A percentile compares a stretch with the other conserved stretches of the same genome.
phyloP scores from a whole-genome alignment of 2,888 invertebrate species.

The Resseliella maxima region DNA sequence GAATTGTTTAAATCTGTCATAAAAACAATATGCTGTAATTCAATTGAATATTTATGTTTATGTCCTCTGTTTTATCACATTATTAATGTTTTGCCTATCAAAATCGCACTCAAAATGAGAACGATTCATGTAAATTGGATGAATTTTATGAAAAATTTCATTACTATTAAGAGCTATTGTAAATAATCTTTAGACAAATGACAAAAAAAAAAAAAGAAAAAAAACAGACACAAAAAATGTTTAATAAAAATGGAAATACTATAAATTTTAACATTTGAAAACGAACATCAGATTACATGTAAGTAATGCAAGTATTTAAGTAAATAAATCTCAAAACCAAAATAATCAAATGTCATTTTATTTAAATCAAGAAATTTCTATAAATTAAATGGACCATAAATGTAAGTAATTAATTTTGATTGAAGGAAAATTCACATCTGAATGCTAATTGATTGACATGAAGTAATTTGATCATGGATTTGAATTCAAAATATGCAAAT shows the following conservation, averaged over 20 bases:
- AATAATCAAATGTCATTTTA: neutral
- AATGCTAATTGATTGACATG: too few relatives aligned
- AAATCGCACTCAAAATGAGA: neutral
- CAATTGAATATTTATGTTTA: neutral
- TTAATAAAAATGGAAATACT: neutral
- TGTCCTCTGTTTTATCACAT: neutral
- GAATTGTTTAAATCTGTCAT: too few relatives aligned
- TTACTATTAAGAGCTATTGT: neutral
- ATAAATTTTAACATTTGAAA: neutral
- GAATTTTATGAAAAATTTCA: neutral
- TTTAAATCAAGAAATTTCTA: neutral
- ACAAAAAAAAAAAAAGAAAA: too few relatives aligned
- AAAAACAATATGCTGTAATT: neutral
- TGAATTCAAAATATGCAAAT: too few relatives aligned
- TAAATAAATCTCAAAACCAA: constrained; percentile 11
- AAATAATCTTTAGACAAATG: constrained; percentile 46
- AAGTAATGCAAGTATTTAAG: constrained; percentile 2
- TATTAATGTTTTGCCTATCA: neutral
- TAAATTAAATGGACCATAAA: too few relatives aligned
- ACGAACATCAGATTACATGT: neutral
- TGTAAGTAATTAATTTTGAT: too few relatives aligned
- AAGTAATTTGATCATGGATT: too few relatives aligned
- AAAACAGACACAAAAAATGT: neutral
- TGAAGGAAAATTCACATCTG: too few relatives aligned
- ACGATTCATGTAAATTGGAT: neutral